Percentiles rank a stretch among this genome's conserved stretches.
phyloP scores from a whole-genome alignment of 92 coral and sea anemone genomes.

The Muricea muricata region DNA sequence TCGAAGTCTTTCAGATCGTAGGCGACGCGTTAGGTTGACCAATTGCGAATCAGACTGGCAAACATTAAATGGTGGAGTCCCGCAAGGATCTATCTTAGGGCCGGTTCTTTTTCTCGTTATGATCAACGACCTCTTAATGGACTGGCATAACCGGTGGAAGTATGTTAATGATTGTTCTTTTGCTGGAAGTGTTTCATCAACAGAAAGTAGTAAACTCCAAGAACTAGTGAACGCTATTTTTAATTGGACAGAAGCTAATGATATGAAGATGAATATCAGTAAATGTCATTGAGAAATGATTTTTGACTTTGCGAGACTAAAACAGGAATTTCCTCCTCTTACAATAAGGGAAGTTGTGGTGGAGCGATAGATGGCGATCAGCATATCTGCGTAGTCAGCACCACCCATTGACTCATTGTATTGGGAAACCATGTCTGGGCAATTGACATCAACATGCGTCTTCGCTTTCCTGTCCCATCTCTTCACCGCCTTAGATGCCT shows the following conservation, averaged over 20 bases:
- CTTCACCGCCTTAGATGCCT: background rate
- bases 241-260: slow-evolving; percentile 26
- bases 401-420: slow-evolving; percentile 4
- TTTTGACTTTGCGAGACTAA: background rate
- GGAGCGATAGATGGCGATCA: background rate
- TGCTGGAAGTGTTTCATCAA: background rate
- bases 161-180: background rate
- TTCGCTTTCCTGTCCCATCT: background rate
- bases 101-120: slow-evolving; percentile 31
- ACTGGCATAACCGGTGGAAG: slow-evolving; percentile 10
- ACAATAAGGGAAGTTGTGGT: no score
- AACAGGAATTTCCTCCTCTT: background rate
- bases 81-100: slow-evolving; percentile 18
- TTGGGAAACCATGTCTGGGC: background rate
- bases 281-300: background rate
- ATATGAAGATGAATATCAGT: slow-evolving; percentile 29
- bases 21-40: no score
- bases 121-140: slow-evolving; percentile 17
- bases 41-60: no score
- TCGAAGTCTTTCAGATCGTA: slow-evolving; percentile 29
- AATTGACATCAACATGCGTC: background rate
- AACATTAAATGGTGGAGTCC: no score
- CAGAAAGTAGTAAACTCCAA: no score
- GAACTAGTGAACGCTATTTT: no score
- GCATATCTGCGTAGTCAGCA: background rate